These are phyloP conservation scores for Eudyptes chrysolophus DNA, from an alignment of 2,113 vertebrate species.

Conservation along the genomic window DNA sequence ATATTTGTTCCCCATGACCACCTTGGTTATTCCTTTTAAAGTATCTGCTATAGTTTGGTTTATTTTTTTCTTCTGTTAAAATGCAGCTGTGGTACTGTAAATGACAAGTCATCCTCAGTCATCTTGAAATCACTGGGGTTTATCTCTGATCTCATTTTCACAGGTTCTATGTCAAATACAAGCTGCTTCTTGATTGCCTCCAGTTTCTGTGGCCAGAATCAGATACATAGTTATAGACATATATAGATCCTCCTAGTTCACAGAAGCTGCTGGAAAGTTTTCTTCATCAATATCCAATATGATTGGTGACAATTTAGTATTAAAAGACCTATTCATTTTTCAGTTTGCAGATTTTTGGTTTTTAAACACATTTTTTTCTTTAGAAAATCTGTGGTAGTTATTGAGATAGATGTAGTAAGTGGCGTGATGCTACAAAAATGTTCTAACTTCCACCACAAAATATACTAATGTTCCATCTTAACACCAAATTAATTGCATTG, in stretches of 20 bases:
- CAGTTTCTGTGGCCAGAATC: neutral
- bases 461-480: neutral
- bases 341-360: neutral
- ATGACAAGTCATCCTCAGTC: neutral
- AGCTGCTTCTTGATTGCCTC: neutral
- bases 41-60: neutral
- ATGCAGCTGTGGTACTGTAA: neutral
- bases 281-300: neutral
- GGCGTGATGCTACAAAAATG: neutral
- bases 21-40: neutral
- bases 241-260: neutral
- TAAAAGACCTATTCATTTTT: neutral
- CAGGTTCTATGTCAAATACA: neutral
- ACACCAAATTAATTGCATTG: slow-evolving; percentile 36
- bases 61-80: neutral
- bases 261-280: neutral
- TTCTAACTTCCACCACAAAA: neutral
- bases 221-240: neutral
- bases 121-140: neutral
- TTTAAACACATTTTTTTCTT: neutral
- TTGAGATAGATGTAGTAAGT: neutral
- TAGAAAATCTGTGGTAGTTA: neutral
- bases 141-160: neutral
- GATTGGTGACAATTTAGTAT: neutral
- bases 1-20: neutral